phyloP scores from a whole-genome alignment of 2,888 invertebrate genomes.

The Cheiracanthium punctorium region DNA sequence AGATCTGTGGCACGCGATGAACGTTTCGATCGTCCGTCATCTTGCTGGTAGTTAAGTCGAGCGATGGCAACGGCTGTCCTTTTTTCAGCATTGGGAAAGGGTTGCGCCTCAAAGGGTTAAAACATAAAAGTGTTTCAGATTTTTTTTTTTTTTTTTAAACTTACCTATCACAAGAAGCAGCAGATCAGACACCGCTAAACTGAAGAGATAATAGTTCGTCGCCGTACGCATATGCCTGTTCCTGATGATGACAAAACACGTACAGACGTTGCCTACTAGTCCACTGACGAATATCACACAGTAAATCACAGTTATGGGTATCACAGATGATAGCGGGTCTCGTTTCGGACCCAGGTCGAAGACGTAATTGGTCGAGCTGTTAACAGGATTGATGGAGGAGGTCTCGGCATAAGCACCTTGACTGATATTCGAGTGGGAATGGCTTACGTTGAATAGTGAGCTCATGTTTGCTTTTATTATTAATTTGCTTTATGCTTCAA shows the following conservation, averaged over 20 bases:
- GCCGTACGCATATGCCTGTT: conserved; percentile 89
- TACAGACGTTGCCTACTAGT: conserved; percentile 85
- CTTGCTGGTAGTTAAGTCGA: no score
- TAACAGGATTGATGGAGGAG: background rate
- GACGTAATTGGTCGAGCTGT: conserved; percentile 24
- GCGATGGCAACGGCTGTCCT: no score
- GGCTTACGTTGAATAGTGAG: no score
- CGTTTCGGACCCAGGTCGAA: conserved; percentile 60
- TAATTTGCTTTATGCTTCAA: no score
- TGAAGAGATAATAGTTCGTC: conserved; percentile 89
- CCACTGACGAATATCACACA: conserved; percentile 84
- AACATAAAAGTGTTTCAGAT: no score
- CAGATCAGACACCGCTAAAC: conserved; percentile 87
- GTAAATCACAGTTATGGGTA: conserved; percentile 82
- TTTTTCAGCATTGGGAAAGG: no score
- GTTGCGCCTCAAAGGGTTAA: no score
- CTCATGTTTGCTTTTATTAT: no score
- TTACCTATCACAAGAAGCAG: conserved; percentile 79
- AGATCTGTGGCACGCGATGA: no score
- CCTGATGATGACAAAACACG: conserved; percentile 85
- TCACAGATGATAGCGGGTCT: conserved; percentile 69
- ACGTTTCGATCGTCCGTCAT: no score
- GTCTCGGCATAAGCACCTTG: no score
- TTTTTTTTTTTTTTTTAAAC: background rate
- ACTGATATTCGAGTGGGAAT: no score